phyloP scores from a whole-genome alignment of 2,797 vertebrate species.

The Melanogrammus aeglefinus region DNA sequence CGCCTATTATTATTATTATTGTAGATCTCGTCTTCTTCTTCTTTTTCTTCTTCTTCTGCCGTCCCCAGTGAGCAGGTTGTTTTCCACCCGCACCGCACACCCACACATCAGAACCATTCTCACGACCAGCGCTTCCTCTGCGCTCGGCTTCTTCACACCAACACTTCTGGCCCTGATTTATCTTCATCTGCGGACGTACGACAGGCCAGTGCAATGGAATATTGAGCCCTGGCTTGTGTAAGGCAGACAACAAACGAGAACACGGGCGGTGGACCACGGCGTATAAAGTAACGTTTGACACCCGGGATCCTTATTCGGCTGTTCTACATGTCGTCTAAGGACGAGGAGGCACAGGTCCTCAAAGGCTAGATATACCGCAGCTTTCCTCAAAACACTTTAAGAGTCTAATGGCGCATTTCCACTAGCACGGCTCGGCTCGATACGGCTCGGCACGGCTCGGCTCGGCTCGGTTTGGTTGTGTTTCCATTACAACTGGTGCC shows the following conservation, averaged over 20 bases:
- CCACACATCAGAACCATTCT: not conserved
- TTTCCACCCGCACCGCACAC: not conserved
- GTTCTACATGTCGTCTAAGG: too few species aligned
- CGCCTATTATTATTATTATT: constrained; percentile 31
- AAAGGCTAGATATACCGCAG: not conserved
- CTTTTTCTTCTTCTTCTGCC: not conserved
- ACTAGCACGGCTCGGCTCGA: too few species aligned
- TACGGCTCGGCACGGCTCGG: too few species aligned
- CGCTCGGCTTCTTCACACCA: not conserved
- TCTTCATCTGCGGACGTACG: not conserved
- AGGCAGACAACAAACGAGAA: not conserved
- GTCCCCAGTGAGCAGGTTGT: not conserved
- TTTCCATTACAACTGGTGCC: too few species aligned
- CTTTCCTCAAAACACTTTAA: not conserved
- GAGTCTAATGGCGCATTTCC: too few species aligned
- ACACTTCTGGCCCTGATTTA: not conserved
- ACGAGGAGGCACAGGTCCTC: not conserved
- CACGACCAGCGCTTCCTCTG: not conserved
- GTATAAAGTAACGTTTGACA: not conserved
- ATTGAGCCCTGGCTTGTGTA: not conserved
- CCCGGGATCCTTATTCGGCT: not conserved
- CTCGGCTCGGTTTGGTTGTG: too few species aligned
- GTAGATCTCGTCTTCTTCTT: not conserved
- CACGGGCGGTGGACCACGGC: not conserved
- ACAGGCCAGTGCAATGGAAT: not conserved